Base-by-base conservation (phyloP, 2,113 vertebrate species). In the Leucopsar rothschildi region DNA sequence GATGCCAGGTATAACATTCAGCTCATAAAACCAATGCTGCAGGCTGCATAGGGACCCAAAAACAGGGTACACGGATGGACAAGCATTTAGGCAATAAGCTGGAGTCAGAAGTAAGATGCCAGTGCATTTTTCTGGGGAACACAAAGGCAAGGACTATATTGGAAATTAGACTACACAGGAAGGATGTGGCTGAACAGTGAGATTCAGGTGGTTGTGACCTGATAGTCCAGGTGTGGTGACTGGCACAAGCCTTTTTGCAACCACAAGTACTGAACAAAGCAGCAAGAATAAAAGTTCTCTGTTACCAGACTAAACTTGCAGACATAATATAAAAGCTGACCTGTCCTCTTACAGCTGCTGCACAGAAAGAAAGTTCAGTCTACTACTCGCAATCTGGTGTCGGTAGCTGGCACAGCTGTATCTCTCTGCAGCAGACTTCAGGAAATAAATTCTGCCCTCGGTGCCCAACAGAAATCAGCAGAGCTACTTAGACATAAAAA, bases 371-470 rank as follows among this genome's bases (percentile, higher is more conserved):
- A 79, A 72, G 3, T 44, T 75, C 44, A 40, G 28, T 12, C 40
- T 7, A 6, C 5, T 17, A 12, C 56, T 16, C 49, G 15, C 17
- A 33, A 12, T 40, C 49, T n/a, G 16, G 10, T 39, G 11, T 42
- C 59, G 35, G 19, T 20, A 73, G 49, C 21, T 84, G 28, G 45
- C 8, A 33, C 8, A 47, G 52, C 12, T 21, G 29, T 50, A 19
- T 42, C 33, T 40, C 47, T 60, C 53, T 76, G 45, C 56, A 42
- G 39, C 1, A 85, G 25, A 85, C 11, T 68, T 86, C 49, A 72
- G 75, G 42, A 92, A 92, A 76, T 22, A 77, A 76, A 76, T 85
- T 81, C 49, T 87, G 33, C 25, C 40, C 23, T 85, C 57, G 33
- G 11, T 69, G 17, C 50, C 66, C 68, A 70, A 70, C 5, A 70